phyloP scores from a whole-genome alignment of 2,113 vertebrate genomes.

The Vidua chalybeata region DNA sequence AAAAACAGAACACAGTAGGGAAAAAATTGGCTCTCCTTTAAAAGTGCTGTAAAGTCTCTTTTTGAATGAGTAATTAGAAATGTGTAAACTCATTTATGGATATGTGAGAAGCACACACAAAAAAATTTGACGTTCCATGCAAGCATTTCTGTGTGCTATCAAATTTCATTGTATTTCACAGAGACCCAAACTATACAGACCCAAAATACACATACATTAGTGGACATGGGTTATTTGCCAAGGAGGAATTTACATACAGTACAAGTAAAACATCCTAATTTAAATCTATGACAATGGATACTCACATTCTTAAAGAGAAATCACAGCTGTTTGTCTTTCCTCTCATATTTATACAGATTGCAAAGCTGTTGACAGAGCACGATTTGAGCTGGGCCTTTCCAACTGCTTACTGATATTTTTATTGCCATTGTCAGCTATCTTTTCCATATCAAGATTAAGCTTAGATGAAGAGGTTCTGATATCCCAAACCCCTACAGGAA shows the following conservation, averaged over 20 bases:
- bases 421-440: constrained; percentile 45
- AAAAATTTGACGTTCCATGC: constrained; percentile 53
- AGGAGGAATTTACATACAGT: constrained; percentile 58
- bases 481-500: background rate
- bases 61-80: constrained; percentile 72
- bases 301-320: constrained; percentile 63
- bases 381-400: constrained; percentile 44
- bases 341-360: constrained; percentile 57
- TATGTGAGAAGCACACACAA: constrained; percentile 63
- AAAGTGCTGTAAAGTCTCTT: constrained; percentile 68
- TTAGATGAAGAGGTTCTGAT: background rate
- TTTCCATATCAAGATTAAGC: background rate
- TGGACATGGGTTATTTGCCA: constrained; percentile 66
- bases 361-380: constrained; percentile 60
- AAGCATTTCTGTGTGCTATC: constrained; percentile 60
- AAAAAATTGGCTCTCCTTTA: constrained; percentile 65
- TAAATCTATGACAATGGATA: constrained; percentile 41
- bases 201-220: constrained; percentile 65
- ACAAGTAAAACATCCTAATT: constrained; percentile 52
- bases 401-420: constrained; percentile 44
- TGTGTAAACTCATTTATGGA: constrained; percentile 69
- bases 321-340: constrained; percentile 62
- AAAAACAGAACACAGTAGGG: constrained; percentile 67
- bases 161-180: constrained; percentile 63
- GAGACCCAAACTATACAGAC: constrained; percentile 56